phyloP scores from a whole-genome alignment of 2,797 vertebrate genomes.

The Hemitrygon akajei region DNA sequence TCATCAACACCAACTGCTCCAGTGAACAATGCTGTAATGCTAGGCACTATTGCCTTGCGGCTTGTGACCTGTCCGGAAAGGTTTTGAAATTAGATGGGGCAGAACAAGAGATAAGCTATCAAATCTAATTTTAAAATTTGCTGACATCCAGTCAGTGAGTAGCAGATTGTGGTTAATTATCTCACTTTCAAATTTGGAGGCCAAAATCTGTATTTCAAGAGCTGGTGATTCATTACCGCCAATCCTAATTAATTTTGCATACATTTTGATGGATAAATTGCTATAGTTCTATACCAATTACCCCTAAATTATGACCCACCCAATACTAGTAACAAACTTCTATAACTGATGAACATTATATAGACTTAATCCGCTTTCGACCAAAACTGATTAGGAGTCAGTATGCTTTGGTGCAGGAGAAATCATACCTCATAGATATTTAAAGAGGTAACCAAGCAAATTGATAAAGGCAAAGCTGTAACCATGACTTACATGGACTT shows the following conservation, averaged over 20 bases:
- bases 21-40: not conserved
- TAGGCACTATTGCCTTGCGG: not conserved
- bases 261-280: slow-evolving; percentile 21
- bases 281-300: not conserved
- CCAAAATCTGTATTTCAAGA: not conserved
- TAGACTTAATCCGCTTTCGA: not conserved
- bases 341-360: not conserved
- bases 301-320: not conserved
- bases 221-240: not conserved
- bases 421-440: too few species aligned
- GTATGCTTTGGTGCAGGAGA: too few species aligned
- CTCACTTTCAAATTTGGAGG: not conserved
- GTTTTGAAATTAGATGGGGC: not conserved
- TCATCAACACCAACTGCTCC: not conserved
- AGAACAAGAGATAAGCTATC: slow-evolving; percentile 4
- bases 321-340: not conserved
- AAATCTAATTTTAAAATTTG: not conserved
- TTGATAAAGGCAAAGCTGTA: too few species aligned
- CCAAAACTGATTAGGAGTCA: too few species aligned
- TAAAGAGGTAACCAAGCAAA: too few species aligned
- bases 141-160: not conserved
- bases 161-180: slow-evolving; percentile 15
- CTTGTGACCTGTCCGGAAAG: not conserved
- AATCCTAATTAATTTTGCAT: not conserved
- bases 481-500: too few species aligned